A percentile compares a stretch with the other conserved stretches of the same genome.
Conservation (phyloP, 2,113 vertebrate genomes). For the Dasypus novemcinctus region DNA sequence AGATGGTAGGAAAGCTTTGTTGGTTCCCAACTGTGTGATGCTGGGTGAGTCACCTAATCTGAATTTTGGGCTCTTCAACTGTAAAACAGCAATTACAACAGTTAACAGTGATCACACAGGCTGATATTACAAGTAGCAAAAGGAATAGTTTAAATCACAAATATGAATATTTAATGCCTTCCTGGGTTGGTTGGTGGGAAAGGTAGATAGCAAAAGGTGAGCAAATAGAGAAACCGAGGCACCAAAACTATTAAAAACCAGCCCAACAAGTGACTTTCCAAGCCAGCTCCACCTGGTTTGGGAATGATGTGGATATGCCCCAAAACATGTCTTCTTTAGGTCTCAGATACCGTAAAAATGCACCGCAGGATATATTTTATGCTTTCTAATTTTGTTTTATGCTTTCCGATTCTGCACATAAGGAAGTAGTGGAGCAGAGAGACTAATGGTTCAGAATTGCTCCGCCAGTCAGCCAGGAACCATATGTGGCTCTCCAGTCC, state of each 20-base stretch:
- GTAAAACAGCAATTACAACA: background rate
- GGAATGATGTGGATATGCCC: accelerated
- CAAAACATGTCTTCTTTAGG: background rate
- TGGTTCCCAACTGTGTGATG: background rate
- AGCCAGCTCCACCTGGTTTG: no score
- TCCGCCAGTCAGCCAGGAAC: background rate
- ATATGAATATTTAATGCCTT: background rate
- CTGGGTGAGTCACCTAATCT: background rate
- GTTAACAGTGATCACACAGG: background rate
- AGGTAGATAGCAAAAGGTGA: background rate
- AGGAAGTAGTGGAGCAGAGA: background rate
- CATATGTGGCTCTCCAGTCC: accelerated
- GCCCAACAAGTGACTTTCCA: background rate
- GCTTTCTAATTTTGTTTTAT: background rate
- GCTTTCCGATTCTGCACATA: background rate
- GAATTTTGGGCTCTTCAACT: background rate
- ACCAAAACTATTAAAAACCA: background rate
- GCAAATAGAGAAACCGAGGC: background rate
- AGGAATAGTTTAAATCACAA: background rate
- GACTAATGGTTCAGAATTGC: background rate
- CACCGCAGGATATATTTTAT: background rate
- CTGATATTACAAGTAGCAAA: background rate
- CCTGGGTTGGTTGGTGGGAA: background rate
- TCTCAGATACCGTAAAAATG: background rate
- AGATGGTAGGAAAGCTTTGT: background rate